Evolutionary conservation across 2,888 invertebrate genomes (phyloP), one percentile per base, ranked within the genome.

Genomic region (Hyposoter dolosus): DNA sequence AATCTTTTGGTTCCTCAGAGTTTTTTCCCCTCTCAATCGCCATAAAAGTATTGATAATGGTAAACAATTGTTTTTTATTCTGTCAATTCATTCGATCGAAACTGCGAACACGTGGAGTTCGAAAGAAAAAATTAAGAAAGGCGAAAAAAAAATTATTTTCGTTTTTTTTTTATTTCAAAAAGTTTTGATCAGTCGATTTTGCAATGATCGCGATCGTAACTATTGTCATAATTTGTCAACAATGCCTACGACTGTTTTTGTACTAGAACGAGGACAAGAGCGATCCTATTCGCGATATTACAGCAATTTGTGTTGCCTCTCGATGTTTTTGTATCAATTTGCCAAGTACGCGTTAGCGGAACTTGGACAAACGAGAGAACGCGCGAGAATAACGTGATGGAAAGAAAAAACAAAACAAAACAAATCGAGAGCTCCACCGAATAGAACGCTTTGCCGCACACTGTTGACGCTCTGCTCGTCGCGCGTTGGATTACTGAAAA

Each of bases 401-500:
- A 56, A 40, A 32, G 4, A 32, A n/a, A 71, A 47, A 69, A 19
- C 3, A 69, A 10, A 32, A 23, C 7, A 47, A 56, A 56, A 56
- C 56, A 23, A 47, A 23, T 40, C 23, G 56, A 60, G 74, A 56
- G 56, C 40, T 60, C 35, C 23, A 43, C 15, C 43, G 43, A 23
- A 12, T 19, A 35, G 56, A 60, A 74, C 56, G 74, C 3, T 56
- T 19, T 56, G 45, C 72, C 72, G 56, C 56, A 19, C n/a, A 74
- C 53, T 19, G 56, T 66, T 65, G 65, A 66, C 65, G 76, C 65
- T 76, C 32, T 17, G 50, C 47, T 50, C 23, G 19, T 66, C 9
- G 47, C n/a, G 28, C 32, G 35, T 47, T 76, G 47, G 63, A 63
- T 74, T 45, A 76, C 47, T 50, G 32, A 32, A 47, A 76, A 76